Base-by-base conservation (phyloP, 92 coral and sea anemone genomes). In the Zoanthus gigantus region DNA sequence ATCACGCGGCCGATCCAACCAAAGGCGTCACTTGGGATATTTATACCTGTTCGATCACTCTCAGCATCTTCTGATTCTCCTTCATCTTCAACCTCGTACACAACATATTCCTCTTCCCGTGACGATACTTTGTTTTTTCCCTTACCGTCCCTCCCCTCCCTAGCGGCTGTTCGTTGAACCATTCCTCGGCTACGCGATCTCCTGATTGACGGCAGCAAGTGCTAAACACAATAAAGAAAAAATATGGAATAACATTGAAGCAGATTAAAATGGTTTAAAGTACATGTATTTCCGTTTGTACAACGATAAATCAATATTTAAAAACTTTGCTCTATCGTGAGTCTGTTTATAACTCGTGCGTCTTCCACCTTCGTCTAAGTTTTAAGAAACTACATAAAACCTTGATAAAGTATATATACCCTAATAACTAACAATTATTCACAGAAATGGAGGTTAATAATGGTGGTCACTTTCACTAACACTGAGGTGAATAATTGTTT, bases 71-170 rank as follows among this genome's bases (percentile, higher is more conserved):
- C 96, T 0, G 98, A 95, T 79, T 95, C 98, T 2, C 93, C 92
- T 61, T 95, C 94, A 32, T 95, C 98, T 72, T 95, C 98, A 66
- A 93, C 98, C 89, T 95, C 98, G 42, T 93, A 96, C 79, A 89
- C 81, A 23, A 91, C 98, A 30, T 81, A 94, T 14, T 93, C 96
- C 42, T 93, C 93, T 1, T 95, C 98, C 45, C 85, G 74, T 23
- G 65, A 65, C 18, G 85, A 71, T 71, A 81, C 23, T 31, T 53
- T 81, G 85, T 63, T 81, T 48, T 73, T 65, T 7, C 74, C 48
- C 15, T 63, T 63, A 5, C 69, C 69, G 10, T 50, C 56, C 9
- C 53, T 75, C 31, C 72, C 83, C 6, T 81, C 85, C 47, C 85
- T 46, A 28, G 75, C 12, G 2, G 61, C 57, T 30, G 85, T 14